Conservation (phyloP, 2,113 vertebrate genomes). For the Piaya cayana region DNA sequence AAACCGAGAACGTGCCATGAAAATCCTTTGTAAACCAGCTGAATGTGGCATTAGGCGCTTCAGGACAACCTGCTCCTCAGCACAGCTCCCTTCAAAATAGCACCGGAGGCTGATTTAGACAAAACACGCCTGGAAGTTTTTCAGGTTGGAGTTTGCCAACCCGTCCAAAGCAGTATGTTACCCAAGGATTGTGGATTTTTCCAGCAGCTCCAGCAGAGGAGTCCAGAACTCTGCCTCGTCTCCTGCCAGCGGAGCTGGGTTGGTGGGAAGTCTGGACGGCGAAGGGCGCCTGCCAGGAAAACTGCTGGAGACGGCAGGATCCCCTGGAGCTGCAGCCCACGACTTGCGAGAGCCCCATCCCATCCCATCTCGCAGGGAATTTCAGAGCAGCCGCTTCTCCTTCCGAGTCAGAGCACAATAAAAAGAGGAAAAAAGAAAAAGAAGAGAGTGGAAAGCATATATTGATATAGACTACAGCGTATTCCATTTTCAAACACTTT, state of each 20-base stretch:
- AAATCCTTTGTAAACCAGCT: no score
- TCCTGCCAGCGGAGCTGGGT: neutral
- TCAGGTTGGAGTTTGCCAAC: neutral
- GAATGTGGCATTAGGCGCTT: rapidly evolving
- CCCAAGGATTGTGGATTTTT: neutral
- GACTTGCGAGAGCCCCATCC: neutral
- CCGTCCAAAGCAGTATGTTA: neutral
- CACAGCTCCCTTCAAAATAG: neutral
- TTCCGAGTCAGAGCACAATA: neutral
- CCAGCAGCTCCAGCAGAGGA: neutral
- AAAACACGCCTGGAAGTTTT: neutral
- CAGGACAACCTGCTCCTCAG: neutral
- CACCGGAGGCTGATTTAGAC: neutral
- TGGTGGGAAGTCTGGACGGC: neutral
- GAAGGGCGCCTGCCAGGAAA: neutral
- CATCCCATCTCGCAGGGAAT: neutral
- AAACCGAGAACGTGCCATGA: no score
- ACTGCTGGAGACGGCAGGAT: neutral
- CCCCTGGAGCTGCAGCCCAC: neutral
- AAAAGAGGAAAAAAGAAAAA: neutral
- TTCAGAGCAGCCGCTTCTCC: neutral
- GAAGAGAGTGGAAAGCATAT: neutral
- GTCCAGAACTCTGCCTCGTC: neutral
- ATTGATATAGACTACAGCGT: rapidly evolving
- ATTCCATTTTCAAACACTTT: neutral